Percentiles rank a stretch among this genome's conserved stretches.
Evolutionary conservation across 2,797 vertebrate species (phyloP).

Genomic region (Aselliscus stoliczkanus): DNA sequence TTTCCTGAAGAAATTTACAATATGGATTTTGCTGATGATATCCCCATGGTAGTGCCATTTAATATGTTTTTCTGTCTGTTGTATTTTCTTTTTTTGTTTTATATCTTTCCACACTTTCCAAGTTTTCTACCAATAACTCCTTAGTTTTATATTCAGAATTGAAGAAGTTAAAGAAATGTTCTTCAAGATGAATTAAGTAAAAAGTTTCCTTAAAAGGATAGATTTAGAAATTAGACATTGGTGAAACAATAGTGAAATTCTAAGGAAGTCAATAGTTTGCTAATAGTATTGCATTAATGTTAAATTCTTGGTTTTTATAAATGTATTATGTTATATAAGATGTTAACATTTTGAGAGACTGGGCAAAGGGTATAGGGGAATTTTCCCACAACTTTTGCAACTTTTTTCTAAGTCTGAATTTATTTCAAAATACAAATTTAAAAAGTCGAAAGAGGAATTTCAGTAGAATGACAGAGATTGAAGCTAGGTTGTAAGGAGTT

Average conservation of each 20-base stretch:
- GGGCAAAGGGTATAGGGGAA: not conserved
- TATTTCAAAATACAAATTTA: conserved; percentile 5
- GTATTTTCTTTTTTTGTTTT: not conserved
- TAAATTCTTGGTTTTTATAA: not conserved
- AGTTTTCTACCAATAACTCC: not conserved
- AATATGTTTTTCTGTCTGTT: not conserved
- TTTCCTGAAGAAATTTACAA: not conserved
- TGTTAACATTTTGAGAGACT: not conserved
- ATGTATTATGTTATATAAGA: not conserved
- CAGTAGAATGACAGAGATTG: not conserved
- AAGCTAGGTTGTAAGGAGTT: not conserved
- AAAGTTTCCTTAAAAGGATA: not conserved
- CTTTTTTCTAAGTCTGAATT: not conserved
- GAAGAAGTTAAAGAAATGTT: not conserved
- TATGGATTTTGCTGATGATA: not conserved
- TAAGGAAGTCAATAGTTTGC: not conserved
- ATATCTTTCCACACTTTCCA: not conserved
- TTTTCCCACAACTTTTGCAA: not conserved
- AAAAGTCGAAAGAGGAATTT: not conserved
- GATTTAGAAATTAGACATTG: not conserved
- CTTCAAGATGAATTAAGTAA: not conserved
- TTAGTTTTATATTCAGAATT: conserved; percentile 34
- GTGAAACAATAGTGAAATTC: not conserved
- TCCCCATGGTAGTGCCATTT: not conserved
- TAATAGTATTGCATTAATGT: not conserved